Conservation (phyloP, 2,888 invertebrate species). For the Poecilobothrus nobilitatus region DNA sequence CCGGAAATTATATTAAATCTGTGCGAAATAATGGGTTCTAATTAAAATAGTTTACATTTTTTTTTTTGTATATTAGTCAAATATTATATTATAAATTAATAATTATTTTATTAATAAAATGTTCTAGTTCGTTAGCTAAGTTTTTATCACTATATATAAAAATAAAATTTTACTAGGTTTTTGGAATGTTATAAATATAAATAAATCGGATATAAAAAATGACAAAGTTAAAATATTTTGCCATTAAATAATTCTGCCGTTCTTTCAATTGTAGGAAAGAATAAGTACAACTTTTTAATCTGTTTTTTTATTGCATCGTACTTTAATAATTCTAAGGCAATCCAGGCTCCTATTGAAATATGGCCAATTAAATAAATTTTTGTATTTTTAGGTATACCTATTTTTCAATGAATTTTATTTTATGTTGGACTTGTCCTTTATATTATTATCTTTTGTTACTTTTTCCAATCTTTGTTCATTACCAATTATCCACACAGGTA, state of each 20-base stretch:
- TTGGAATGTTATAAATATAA: slow-evolving; percentile 45
- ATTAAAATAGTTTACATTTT: no score
- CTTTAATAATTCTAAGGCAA: slow-evolving; percentile 63
- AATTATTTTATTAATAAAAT: no score
- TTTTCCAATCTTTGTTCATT: slow-evolving; percentile 25
- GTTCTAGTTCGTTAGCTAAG: no score
- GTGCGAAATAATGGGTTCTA: no score
- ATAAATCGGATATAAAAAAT: slow-evolving; percentile 46
- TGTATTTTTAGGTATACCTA: no score
- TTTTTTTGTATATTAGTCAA: no score
- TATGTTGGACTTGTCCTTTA: no score
- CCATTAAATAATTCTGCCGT: slow-evolving; percentile 73
- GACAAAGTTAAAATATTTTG: slow-evolving; percentile 54
- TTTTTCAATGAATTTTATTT: no score
- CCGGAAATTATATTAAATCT: no score
- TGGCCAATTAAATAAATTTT: slow-evolving; percentile 52
- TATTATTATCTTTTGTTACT: not conserved
- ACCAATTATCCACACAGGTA: slow-evolving; percentile 75
- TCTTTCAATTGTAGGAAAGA: slow-evolving; percentile 82
- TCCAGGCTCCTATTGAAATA: slow-evolving; percentile 73
- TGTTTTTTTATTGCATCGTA: slow-evolving; percentile 48
- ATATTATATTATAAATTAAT: no score
- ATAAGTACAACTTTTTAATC: slow-evolving; percentile 57
- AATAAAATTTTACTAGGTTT: no score
- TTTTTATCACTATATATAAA: no score